Base-by-base conservation (phyloP, 2,797 vertebrate genomes). In the Sandelia bainsii region DNA sequence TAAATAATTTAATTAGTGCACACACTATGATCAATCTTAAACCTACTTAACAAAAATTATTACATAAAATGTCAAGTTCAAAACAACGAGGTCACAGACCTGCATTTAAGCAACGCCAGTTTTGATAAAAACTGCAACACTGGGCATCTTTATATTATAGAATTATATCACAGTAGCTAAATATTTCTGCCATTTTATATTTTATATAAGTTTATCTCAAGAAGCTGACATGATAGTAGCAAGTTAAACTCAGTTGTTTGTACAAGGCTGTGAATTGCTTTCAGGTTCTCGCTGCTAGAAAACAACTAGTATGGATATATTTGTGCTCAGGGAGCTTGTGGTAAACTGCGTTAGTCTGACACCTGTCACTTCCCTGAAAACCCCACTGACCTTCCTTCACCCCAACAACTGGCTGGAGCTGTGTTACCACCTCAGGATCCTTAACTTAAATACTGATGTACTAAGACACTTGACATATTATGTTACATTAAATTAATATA, bases 341-440 rank as follows among this genome's bases (percentile, higher is more conserved):
- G 42, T 68, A 25, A 64, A 44, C 20, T 17, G 29, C 22, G 52
- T 62, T 58, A 46, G 34, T 42, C 32, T n/a, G 29, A 69, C 50
- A 74, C 0, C 19, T 48, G 49, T 20, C 7, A 40, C 45, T 16
- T 45, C 17, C 32, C 12, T 34, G 20, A 19, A 62, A 67, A 67
- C 39, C 37, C 44, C 37, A 59, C 12, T 60, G 37, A 50, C 34
- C 52, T 40, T 14, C 2, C 2, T 6, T 44, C 23, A 39, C 11
- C 39, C 67, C 9, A 14, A 62, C 19, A 22, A 20, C 17, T 6
- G 0, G 5, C 10, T 29, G 17, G 17, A 45, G 37, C 20, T 61
- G 37, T 3, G 44, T 56, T 13, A 22, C 19, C 32, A 49, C 19
- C 22, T 37, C 42, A 48, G 32, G 22, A 49, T 6, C n/a, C 45